Percentiles rank a stretch among this genome's conserved stretches.
phyloP scores from a whole-genome alignment of 2,797 vertebrate species.

The Pangasius djambal region DNA sequence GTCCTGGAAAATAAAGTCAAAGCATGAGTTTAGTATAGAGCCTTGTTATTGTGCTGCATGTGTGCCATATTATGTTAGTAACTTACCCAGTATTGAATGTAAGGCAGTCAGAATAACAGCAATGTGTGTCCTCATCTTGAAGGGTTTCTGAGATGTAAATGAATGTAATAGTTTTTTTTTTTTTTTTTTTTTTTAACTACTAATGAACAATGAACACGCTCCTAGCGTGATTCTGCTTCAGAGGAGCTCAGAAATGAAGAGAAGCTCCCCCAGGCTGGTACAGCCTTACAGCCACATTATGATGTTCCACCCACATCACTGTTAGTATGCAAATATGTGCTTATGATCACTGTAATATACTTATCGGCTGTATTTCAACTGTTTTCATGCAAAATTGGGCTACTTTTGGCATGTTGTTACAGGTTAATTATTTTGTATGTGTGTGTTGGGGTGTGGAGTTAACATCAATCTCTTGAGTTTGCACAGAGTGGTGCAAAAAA shows the following conservation, averaged over 20 bases:
- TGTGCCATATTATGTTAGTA: background rate
- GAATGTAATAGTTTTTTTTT: background rate
- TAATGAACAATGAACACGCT: background rate
- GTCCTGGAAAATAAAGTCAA: slow-evolving; percentile 22
- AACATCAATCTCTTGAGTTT: too few species aligned
- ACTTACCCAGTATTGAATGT: slow-evolving; percentile 62
- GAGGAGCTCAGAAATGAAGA: background rate
- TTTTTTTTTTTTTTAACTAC: too few species aligned
- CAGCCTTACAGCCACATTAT: background rate
- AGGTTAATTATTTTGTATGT: too few species aligned
- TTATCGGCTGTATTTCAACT: background rate
- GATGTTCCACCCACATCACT: background rate
- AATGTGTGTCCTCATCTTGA: background rate
- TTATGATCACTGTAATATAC: background rate
- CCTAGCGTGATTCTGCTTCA: background rate
- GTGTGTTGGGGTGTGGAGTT: background rate
- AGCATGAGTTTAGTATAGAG: background rate
- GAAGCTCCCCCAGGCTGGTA: background rate
- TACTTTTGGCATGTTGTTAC: background rate
- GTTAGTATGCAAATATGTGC: background rate
- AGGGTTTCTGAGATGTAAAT: background rate
- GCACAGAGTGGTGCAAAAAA: background rate
- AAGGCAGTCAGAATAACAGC: rapidly evolving
- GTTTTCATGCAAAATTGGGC: background rate
- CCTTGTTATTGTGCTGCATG: background rate